Base-by-base conservation (phyloP, 2,888 invertebrate genomes). In the Amiota mariae region DNA sequence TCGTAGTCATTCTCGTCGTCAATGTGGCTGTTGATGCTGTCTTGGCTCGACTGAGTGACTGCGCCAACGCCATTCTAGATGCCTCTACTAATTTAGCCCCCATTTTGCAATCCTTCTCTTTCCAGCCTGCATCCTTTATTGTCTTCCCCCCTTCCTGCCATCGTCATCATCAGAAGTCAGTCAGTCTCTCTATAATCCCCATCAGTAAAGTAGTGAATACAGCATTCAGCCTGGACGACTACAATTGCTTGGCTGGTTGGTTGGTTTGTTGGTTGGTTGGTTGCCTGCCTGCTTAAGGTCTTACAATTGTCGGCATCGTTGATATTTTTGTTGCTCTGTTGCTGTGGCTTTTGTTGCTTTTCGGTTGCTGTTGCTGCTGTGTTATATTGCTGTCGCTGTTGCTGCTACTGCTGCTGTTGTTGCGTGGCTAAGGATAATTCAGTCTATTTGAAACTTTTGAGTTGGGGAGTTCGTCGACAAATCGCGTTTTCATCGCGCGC, bases 391-490 rank as follows among this genome's bases (percentile, higher is more conserved):
- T 15, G 47, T 24, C 59, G 48, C 20, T 72, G 63, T 46, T 63
- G 63, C 63, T 46, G 59, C 59, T 59, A 2, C 9, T 11, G 59
- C 59, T 66, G 48, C 48, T 66, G 46, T 64, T 66, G 49, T 68
- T 79, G 79, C 79, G 80, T 80, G 80, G 80, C 82, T 80, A 85
- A 85, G 85, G 85, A 85, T 81, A 85, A 80, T 36, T 82, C 81
- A 86, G 86, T 86, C 82, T 80, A 84, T 79, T 85, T 82, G 82
- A 81, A 85, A 84, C 86, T 82, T 86, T 85, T 86, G 84, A 85
- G 82, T 86, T 85, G 86, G 82, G 82, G 86, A 82, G 85, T 36
- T 36, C 36, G 36, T 85, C 82, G 82, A 78, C 24, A 59, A 59
- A 59, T 59, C 59, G 59, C 59, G 20, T 59, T 18, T 12, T 51